Evolutionary conservation across 2,797 vertebrate genomes (phyloP), one percentile per base, ranked within the genome.

Genomic region (Aotus griseimembra): DNA sequence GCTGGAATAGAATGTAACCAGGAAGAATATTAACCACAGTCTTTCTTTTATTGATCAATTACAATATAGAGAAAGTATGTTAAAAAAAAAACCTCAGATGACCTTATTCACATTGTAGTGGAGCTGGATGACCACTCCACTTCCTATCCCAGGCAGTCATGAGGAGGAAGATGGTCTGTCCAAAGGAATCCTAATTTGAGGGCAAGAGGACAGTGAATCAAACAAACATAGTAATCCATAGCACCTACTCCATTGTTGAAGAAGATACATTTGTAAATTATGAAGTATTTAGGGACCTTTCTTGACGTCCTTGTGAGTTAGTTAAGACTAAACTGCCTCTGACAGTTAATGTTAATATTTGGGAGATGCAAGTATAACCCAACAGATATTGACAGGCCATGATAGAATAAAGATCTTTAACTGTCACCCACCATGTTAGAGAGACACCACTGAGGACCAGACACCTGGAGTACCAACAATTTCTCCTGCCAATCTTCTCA

Each of bases 21-120:
- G 61, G 61, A 87, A 93, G 88, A 85, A 44, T 73, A 96, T n/a
- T 46, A 81, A 73, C 72, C 57, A 20, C 4, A 92, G 80, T 67
- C 33, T 94, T 93, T 67, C 33, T 94, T 93, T 83, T 93, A 87
- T 33, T 81, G 83, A 33, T 94, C 9, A 26, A 39, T 90, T 90
- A 92, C 92, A 85, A 41, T 22, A 10, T 17, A 50, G 55, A 88
- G 88, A 46, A 73, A 95, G 30, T 77, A 7, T 55, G n/a, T 76
- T 88, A 55, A 55, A 64, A 58, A 58, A 58, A 8, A 8, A 61
- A 50, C 57, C 55, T 85, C 22, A 36, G 72, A 55, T 24, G 48
- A 82, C 64, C 46, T 87, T 88, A 67, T 95, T 90, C 73, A 61
- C 73, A 46, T 28, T 64, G 70, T 58, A 5, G 52, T 88, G 33